Conservation (phyloP, 2,888 invertebrate species). For the Caenorhabditis sp. region DNA sequence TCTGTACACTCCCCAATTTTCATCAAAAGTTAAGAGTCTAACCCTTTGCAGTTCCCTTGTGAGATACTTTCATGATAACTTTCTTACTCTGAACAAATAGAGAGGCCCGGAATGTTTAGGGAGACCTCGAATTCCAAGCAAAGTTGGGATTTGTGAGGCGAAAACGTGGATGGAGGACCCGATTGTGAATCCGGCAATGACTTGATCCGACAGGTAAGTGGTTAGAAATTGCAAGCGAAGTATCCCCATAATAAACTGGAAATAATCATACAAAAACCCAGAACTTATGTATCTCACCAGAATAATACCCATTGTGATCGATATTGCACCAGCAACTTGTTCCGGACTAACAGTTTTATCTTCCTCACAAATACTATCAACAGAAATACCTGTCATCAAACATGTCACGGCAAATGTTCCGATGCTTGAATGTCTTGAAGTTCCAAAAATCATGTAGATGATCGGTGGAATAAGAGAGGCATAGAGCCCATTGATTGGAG, state of each 20-base stretch:
- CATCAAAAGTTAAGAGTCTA: too few relatives aligned
- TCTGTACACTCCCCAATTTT: too few relatives aligned
- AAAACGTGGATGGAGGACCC: slow-evolving; percentile 74
- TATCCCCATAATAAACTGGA: slow-evolving; percentile 81
- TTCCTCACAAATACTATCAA: slow-evolving; percentile 18
- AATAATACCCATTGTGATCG: slow-evolving; percentile 80
- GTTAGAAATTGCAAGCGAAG: slow-evolving; percentile 75
- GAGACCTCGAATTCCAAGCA: slow-evolving; percentile 72
- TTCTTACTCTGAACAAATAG: slow-evolving; percentile 73
- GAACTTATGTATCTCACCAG: slow-evolving; percentile 79
- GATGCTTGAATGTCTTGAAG: slow-evolving; percentile 81
- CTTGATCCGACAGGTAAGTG: slow-evolving; percentile 70
- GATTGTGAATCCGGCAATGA: slow-evolving; percentile 74
- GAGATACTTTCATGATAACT: too few relatives aligned
- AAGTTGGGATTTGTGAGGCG: slow-evolving; percentile 73
- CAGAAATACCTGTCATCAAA: slow-evolving; percentile 77
- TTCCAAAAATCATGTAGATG: slow-evolving; percentile 84
- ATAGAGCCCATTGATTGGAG: slow-evolving; percentile 77
- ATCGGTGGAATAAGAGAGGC: slow-evolving; percentile 91
- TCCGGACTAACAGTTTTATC: slow-evolving; percentile 72
- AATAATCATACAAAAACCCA: too few relatives aligned
- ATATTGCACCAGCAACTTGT: slow-evolving; percentile 81
- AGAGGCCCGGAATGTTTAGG: slow-evolving; percentile 71
- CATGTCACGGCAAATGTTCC: slow-evolving; percentile 82
- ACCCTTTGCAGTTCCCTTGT: too few relatives aligned